Percentiles rank a stretch among this genome's conserved stretches.
Evolutionary conservation across 2,888 invertebrate species (phyloP).

Genomic region (Drosophila neoperkinsi): DNA sequence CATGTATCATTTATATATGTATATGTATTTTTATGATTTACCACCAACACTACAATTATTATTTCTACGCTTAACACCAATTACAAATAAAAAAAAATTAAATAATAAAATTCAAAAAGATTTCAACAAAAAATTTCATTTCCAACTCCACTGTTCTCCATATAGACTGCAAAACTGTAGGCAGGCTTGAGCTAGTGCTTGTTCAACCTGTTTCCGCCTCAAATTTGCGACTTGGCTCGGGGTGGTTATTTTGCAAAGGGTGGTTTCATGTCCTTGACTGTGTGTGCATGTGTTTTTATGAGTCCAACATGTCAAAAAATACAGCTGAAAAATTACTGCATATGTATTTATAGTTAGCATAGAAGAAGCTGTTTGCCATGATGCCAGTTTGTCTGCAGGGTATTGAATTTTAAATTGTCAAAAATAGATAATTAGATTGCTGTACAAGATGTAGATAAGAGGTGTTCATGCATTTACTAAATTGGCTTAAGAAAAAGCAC

Average conservation of each 20-base stretch:
- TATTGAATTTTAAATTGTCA: background rate
- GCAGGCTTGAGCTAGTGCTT: background rate
- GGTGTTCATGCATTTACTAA: background rate
- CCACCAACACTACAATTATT: conserved; percentile 58
- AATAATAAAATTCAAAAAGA: conserved; percentile 65
- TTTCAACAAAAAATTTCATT: conserved; percentile 40
- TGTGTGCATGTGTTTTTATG: background rate
- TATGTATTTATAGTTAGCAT: background rate
- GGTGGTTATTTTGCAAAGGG: background rate
- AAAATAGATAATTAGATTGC: background rate
- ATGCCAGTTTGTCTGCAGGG: background rate
- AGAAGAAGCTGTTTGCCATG: background rate
- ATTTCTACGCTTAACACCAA: conserved; percentile 74
- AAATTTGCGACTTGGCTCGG: background rate
- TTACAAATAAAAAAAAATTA: conserved; percentile 47
- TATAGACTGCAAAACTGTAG: conserved; percentile 8
- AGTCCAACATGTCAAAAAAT: background rate
- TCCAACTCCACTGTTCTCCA: conserved; percentile 1
- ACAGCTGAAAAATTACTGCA: background rate
- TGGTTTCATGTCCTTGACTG: background rate
- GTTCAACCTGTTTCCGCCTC: conserved; percentile 4
- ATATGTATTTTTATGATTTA: conserved; percentile 46
- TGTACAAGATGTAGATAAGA: background rate
- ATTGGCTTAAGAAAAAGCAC: background rate
- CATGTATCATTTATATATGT: conserved; percentile 25